phyloP scores from a whole-genome alignment of 2,888 invertebrate species.

The Periphyllus acericola region DNA sequence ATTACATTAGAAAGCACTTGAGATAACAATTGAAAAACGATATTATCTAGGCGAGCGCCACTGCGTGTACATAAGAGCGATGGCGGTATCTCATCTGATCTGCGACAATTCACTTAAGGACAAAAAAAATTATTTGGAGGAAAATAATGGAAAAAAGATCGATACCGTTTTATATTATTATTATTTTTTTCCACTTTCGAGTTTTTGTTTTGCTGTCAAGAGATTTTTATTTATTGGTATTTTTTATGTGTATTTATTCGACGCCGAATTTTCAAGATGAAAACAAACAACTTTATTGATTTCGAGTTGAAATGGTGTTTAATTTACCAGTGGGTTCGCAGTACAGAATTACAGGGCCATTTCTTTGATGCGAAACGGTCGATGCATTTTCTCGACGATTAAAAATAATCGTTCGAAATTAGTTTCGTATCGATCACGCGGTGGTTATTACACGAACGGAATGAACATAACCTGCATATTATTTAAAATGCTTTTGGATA shows the following conservation, averaged over 20 bases:
- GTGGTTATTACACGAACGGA: neutral
- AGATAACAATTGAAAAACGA: neutral
- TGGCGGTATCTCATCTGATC: neutral
- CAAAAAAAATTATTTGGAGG: neutral
- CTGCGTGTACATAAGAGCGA: neutral
- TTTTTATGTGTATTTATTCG: neutral
- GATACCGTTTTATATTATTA: constrained; percentile 3
- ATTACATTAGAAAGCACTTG: constrained; percentile 42
- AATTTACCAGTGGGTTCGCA: neutral
- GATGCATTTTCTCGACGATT: neutral
- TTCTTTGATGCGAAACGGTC: neutral
- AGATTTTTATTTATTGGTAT: constrained; percentile 2
- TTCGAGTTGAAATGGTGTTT: neutral
- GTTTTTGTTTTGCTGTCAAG: neutral
- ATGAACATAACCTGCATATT: too few species aligned
- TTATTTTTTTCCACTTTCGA: neutral
- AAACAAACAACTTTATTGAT: constrained; percentile 24
- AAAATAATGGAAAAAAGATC: constrained; percentile 4
- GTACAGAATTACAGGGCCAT: neutral
- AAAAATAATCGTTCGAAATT: neutral
- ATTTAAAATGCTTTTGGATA: too few species aligned
- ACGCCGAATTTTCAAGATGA: neutral
- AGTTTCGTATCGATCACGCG: too few species aligned
- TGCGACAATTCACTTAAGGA: constrained; percentile 11
- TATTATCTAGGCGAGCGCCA: neutral